Conservation (phyloP, 2,888 invertebrate genomes). For the Dolichopus griseipennis region DNA sequence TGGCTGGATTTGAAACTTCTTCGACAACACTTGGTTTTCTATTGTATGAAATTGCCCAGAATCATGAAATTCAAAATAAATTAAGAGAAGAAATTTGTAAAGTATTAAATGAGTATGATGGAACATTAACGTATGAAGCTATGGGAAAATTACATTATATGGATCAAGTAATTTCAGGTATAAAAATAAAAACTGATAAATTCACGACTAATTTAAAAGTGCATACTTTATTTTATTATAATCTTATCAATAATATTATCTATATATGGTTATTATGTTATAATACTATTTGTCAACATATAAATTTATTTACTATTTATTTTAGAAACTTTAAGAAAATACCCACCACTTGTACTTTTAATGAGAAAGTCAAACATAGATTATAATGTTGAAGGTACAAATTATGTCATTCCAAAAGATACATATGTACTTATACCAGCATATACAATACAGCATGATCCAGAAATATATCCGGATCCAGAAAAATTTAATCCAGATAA, state of each 20-base stretch:
- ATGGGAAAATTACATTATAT: conserved; percentile 33
- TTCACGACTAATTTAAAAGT: no score
- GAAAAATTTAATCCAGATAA: conserved; percentile 54
- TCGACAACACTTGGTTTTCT: conserved; percentile 52
- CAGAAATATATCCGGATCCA: conserved; percentile 52
- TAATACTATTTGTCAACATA: neutral
- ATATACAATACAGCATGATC: conserved; percentile 53
- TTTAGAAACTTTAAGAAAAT: conserved; percentile 48
- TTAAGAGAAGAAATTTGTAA: conserved; percentile 29
- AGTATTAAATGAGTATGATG: conserved; percentile 28
- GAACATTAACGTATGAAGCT: conserved; percentile 32
- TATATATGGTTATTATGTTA: neutral
- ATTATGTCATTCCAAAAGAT: conserved; percentile 43
- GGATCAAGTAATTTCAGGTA: conserved; percentile 35
- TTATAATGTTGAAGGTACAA: conserved; percentile 44
- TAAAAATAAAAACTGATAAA: conserved; percentile 8
- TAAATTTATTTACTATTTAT: neutral
- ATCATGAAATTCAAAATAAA: conserved; percentile 31
- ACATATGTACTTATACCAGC: conserved; percentile 48
- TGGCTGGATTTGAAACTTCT: conserved; percentile 54
- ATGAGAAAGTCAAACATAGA: conserved; percentile 44
- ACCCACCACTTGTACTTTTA: conserved; percentile 46
- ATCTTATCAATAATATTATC: no score
- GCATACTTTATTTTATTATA: no score
- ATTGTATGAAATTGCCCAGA: conserved; percentile 35